These are phyloP conservation scores for Eumerus sabulonum DNA, from an alignment of 2,888 invertebrate species.

Conservation along the genomic window DNA sequence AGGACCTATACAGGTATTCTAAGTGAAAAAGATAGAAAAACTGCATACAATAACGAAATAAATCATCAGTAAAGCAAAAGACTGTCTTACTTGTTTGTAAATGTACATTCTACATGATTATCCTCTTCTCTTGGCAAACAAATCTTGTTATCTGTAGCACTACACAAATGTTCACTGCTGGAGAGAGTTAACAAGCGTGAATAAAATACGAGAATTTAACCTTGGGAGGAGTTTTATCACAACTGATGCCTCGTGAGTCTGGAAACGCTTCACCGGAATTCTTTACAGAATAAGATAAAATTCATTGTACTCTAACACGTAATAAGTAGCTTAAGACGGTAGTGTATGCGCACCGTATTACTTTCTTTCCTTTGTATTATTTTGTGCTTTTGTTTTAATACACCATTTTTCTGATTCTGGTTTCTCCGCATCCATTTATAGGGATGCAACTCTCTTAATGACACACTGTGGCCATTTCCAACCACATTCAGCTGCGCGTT, in stretches of 20 bases:
- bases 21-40: slow-evolving; percentile 5
- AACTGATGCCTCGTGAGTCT: slow-evolving; percentile 23
- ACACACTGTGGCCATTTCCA: slow-evolving; percentile 7
- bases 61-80: slow-evolving; percentile 39
- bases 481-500: slow-evolving; percentile 37
- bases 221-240: slow-evolving; percentile 28
- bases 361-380: slow-evolving; percentile 27
- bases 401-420: slow-evolving; percentile 35
- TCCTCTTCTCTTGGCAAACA: slow-evolving; percentile 25
- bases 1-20: too few species aligned
- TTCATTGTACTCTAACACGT: slow-evolving; percentile 32
- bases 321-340: slow-evolving; percentile 24
- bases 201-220: slow-evolving; percentile 32
- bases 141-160: slow-evolving; percentile 40
- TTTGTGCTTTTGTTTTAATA: slow-evolving; percentile 9
- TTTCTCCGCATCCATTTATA: slow-evolving; percentile 26
- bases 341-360: slow-evolving; percentile 15
- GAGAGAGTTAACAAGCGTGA: neutral
- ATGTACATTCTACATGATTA: slow-evolving; percentile 1
- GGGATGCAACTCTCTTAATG: slow-evolving; percentile 25
- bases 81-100: slow-evolving; percentile 36
- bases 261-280: slow-evolving; percentile 27
- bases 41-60: slow-evolving; percentile 17
- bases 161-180: slow-evolving; percentile 7
- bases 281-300: slow-evolving; percentile 41